These are phyloP conservation scores for Anguilla megastoma DNA, from an alignment of 2,797 vertebrate genomes.

Conservation along the genomic window DNA sequence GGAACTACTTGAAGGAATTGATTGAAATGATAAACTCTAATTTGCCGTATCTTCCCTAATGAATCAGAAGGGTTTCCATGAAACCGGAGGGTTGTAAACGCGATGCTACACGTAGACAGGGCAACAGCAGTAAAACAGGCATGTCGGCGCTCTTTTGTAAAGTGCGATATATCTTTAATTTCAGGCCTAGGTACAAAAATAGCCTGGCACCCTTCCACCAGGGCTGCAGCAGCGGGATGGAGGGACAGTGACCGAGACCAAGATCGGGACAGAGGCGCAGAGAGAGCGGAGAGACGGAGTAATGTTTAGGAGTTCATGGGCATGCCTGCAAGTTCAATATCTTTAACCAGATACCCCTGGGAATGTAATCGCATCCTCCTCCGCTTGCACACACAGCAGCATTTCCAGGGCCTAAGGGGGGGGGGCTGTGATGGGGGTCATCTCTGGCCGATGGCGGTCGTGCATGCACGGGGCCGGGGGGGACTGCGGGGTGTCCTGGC, in stretches of 20 bases:
- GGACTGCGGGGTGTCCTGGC: neutral
- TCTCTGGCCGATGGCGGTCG: neutral
- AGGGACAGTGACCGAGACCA: neutral
- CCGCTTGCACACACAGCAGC: neutral
- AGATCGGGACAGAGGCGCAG: neutral
- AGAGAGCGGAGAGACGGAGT: neutral
- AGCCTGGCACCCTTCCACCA: neutral
- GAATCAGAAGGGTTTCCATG: neutral
- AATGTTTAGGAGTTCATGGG: neutral
- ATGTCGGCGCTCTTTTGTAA: neutral
- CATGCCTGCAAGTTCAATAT: neutral
- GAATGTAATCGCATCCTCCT: neutral
- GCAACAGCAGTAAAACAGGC: neutral
- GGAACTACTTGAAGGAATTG: neutral
- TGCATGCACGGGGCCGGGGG: neutral
- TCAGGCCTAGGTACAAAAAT: conserved; percentile 1
- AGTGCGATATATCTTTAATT: neutral
- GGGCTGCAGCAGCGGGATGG: neutral
- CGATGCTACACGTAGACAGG: neutral
- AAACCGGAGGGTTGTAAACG: neutral
- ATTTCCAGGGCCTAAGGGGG: neutral
- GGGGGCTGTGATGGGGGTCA: neutral
- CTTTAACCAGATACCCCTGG: conserved; percentile 17
- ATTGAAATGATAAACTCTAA: neutral
- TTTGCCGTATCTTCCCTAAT: neutral